Base-by-base conservation (phyloP, 1,140 invertebrate genomes). In the Cyphomyrmex costatus region DNA sequence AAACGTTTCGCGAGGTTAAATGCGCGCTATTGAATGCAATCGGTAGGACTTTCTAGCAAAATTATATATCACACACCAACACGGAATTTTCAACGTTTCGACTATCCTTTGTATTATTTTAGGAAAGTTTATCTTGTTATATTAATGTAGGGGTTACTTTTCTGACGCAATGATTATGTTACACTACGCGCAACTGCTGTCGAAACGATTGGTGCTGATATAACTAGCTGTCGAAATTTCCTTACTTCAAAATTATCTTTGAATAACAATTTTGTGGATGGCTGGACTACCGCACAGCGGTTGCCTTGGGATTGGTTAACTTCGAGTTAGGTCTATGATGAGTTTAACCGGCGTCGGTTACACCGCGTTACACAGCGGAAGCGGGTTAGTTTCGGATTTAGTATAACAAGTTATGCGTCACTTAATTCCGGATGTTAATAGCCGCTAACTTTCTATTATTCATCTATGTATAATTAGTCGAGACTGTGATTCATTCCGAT, bases 211-310 rank as follows among this genome's bases (percentile, higher is more conserved):
- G 24, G 36, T 7, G 19, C 14, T 19, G 27, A 60, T 60, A 73
- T 83, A 73, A 73, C 79, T 33, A n/a, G 14, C 68, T 42, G 36
- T 58, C 19, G 68, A 83, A 73, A 83, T 83, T 83, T 73, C 53
- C 19, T 60, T n/a, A 51, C 36, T 46, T 27, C 0, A 46, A 83
- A 83, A 83, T 83, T 83, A 74, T 83, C 79, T 60, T 83, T 74
- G 68, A 83, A 83, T 83, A 83, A 83, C 79, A 83, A 83, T 83
- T 83, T 83, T 83, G 68, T 56, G 79, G 79, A 83, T n/a, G 68
- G 79, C 53, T 68, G 61, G 79, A 73, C 53, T 21, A 21, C 79
- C 53, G 53, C 42, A 56, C 68, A 16, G 79, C 79, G 68, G 79
- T 83, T 83, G 53, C 53, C n/a, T 21, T 19, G 68, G 79, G 79